Percentiles rank a stretch among this genome's conserved stretches.
Conservation (phyloP, 2,113 vertebrate species). For the Ploceus nigricollis region DNA sequence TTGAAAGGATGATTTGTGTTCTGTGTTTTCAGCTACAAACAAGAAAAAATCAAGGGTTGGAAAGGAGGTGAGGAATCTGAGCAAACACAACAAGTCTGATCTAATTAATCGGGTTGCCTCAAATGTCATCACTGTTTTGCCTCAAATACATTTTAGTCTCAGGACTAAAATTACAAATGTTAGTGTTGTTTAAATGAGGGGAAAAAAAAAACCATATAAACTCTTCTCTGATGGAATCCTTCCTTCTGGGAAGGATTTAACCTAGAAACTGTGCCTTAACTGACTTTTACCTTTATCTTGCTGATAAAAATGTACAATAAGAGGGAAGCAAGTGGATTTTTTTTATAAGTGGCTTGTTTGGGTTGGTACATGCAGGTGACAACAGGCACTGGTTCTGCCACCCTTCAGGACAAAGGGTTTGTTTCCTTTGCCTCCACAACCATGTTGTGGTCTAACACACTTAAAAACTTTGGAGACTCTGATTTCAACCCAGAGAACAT, state of each 20-base stretch:
- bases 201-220: fast-evolving
- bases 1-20: constrained; percentile 26
- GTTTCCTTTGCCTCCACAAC: not conserved
- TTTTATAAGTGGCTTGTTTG: not conserved
- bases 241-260: not conserved
- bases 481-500: not conserved
- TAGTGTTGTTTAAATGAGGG: not conserved
- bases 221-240: not conserved
- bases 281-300: not conserved
- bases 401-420: not conserved
- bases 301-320: not conserved
- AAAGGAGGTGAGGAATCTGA: not conserved
- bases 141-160: not conserved
- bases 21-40: not conserved
- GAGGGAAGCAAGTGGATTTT: not conserved
- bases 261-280: not conserved
- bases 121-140: not conserved
- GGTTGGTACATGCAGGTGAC: not conserved
- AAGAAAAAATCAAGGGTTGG: not conserved
- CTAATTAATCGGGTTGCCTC: not conserved
- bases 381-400: not conserved
- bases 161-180: not conserved
- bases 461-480: not conserved
- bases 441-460: too few species aligned
- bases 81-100: not conserved